Conservation (phyloP, 2,888 invertebrate genomes). For the Ochropleura plecta region DNA sequence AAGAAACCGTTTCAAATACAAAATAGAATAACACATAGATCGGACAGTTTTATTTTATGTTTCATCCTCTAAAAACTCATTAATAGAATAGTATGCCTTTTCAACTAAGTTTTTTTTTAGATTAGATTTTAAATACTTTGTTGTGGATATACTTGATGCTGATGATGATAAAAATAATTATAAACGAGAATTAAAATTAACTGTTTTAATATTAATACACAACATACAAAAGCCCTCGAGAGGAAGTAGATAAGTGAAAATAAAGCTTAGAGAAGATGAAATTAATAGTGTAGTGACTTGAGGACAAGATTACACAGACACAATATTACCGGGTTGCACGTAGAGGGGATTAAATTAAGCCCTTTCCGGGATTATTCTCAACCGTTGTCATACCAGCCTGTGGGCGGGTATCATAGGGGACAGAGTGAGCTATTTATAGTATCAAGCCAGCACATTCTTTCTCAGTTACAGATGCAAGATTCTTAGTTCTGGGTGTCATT, state of each 20-base stretch:
- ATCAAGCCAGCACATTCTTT: no score
- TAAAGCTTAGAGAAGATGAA: neutral
- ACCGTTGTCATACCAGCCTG: conserved; percentile 11
- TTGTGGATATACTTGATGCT: no score
- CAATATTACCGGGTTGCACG: neutral
- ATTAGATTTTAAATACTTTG: no score
- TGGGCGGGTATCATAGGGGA: neutral
- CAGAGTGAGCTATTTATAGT: neutral
- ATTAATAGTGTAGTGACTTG: conserved; percentile 1
- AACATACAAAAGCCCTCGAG: neutral
- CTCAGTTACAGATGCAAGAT: no score
- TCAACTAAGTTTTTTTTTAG: no score
- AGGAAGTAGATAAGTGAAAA: conserved; percentile 1
- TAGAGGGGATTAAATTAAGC: conserved; percentile 10
- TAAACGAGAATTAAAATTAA: neutral
- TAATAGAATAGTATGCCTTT: no score
- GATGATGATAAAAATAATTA: neutral
- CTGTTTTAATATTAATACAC: neutral
- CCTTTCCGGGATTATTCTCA: conserved; percentile 20
- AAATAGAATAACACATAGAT: no score
- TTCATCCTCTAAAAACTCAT: no score
- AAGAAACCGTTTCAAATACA: no score
- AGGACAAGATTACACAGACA: neutral
- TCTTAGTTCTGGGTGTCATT: no score
- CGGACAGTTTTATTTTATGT: no score